Conservation (phyloP, 2,888 invertebrate species). For the Ptilodon capucinus region DNA sequence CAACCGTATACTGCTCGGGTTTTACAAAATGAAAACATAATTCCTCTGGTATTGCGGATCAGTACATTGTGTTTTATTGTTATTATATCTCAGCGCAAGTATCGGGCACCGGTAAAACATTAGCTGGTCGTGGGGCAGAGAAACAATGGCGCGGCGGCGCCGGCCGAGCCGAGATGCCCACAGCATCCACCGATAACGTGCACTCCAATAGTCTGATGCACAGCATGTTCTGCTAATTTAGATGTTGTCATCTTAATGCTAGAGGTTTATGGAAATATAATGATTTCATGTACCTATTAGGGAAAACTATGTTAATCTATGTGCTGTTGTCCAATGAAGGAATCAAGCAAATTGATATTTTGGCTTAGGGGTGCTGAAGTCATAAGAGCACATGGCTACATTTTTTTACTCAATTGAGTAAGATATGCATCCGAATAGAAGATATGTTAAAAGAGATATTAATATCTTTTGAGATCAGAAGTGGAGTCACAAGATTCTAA, state of each 20-base stretch:
- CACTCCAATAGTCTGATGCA: constrained; percentile 30
- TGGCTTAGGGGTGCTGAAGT: too few species aligned
- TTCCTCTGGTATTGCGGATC: constrained; percentile 23
- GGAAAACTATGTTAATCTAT: too few species aligned
- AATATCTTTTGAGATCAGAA: not conserved
- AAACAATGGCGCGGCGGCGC: constrained; percentile 46
- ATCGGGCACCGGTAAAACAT: constrained; percentile 25
- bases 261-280: too few species aligned
- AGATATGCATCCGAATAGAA: too few species aligned
- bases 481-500: not conserved
- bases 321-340: too few species aligned
- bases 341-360: too few species aligned
- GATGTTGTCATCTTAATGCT: not conserved
- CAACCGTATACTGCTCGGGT: not conserved
- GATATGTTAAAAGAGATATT: too few species aligned
- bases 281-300: too few species aligned
- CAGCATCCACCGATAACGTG: constrained; percentile 51
- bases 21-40: constrained; percentile 38
- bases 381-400: too few species aligned
- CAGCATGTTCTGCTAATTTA: constrained; percentile 24
- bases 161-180: constrained; percentile 46
- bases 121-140: constrained; percentile 32
- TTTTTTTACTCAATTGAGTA: too few species aligned
- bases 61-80: constrained; percentile 38
- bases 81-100: constrained; percentile 31